Evolutionary conservation across 1,140 invertebrate species (phyloP), one percentile per base, ranked within the genome.

Genomic region (Lineus longissimus): DNA sequence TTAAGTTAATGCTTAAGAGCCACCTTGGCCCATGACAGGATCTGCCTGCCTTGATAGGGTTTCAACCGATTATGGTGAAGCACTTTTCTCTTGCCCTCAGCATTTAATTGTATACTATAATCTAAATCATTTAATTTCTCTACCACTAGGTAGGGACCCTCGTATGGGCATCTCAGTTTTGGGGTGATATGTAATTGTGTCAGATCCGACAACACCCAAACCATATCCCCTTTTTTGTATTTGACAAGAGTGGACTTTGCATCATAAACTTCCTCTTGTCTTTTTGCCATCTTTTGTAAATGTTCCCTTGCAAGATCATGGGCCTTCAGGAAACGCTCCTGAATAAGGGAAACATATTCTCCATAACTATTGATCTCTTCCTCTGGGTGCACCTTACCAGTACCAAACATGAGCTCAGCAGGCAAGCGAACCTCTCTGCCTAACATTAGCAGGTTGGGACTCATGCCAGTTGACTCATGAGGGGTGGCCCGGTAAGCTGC

Each of bases 21-120:
- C n/a, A n/a, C n/a, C n/a, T n/a, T n/a, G n/a, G n/a, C n/a, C n/a
- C n/a, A n/a, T n/a, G n/a, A n/a, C n/a, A n/a, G n/a, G n/a, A n/a
- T n/a, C n/a, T n/a, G n/a, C n/a, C n/a, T n/a, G n/a, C 61, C 62
- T 1, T 45, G 22, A 31, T 67, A 64, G 2, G 56, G 43, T 27
- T 64, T 67, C 11, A 67, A 47, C n/a, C 60, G 63, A 40, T 63
- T 61, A 30, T 67, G 65, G 31, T 63, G 45, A 0, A 64, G 45
- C 29, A 57, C 15, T 31, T 23, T 25, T 2, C 60, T 43, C 29
- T 15, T 51, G 19, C 62, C 64, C n/a, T 59, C 29, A 1, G 55
- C 33, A n/a, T 61, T 43, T 17, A 64, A 6, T 25, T 63, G 62
- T 29, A 64, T 23, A 15, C 41, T 15, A 45, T 36, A 63, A 25